Evolutionary conservation across 2,888 invertebrate genomes (phyloP).

Genomic region (Sarcophaga caerulescens): DNA sequence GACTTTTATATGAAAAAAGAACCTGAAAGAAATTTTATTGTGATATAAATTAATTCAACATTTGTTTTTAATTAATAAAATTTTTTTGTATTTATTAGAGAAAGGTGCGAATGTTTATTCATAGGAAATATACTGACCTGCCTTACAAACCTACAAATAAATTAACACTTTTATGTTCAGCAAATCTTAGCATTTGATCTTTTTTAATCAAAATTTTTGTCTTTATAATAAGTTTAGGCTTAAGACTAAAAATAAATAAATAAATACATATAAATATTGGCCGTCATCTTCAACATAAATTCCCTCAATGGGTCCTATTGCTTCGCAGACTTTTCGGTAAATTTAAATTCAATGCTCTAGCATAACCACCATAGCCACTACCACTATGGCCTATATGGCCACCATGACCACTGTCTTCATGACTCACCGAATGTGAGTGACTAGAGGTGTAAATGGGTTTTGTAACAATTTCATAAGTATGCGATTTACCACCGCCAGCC

Average conservation of each 20-base stretch:
- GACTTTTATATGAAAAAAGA: background rate
- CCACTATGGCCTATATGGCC: slow-evolving; percentile 81
- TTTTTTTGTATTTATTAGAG: background rate
- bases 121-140: background rate
- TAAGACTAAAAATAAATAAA: slow-evolving; percentile 39
- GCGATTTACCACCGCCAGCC: slow-evolving; percentile 86
- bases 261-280: slow-evolving; percentile 1
- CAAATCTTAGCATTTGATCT: background rate
- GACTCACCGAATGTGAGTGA: slow-evolving; percentile 84
- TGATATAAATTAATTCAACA: background rate
- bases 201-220: background rate
- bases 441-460: slow-evolving; percentile 89
- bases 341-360: slow-evolving; percentile 76
- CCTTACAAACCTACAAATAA: background rate
- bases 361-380: slow-evolving; percentile 83
- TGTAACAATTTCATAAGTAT: slow-evolving; percentile 92
- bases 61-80: background rate
- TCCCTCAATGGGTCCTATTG: background rate
- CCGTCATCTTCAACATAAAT: background rate
- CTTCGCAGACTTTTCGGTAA: slow-evolving; percentile 63
- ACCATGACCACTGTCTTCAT: slow-evolving; percentile 83
- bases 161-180: background rate
- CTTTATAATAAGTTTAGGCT: slow-evolving; percentile 39
- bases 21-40: too few species aligned
- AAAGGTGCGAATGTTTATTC: background rate